Percentiles rank a stretch among this genome's conserved stretches.
These are phyloP conservation scores for Phanerotoma sp. DNA, from an alignment of 2,888 invertebrate species.

Conservation along the genomic window DNA sequence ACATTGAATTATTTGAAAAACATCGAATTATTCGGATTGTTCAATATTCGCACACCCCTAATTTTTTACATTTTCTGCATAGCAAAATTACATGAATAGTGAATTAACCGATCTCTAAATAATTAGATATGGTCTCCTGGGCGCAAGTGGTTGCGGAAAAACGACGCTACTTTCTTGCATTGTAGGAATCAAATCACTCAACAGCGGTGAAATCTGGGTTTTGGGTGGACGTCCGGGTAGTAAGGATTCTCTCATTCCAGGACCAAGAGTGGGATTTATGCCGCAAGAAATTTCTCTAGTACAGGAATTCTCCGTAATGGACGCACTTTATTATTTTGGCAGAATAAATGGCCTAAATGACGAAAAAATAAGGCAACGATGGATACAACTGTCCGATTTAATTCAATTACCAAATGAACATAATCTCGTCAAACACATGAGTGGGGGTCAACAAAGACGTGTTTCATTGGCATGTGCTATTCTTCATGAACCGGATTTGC, in stretches of 20 bases:
- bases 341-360: slow-evolving; percentile 77
- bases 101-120: slow-evolving; percentile 48
- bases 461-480: slow-evolving; percentile 88
- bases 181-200: slow-evolving; percentile 73
- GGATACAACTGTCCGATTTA: slow-evolving; percentile 68
- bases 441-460: slow-evolving; percentile 88
- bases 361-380: slow-evolving; percentile 66
- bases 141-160: slow-evolving; percentile 89
- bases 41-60: too few relatives aligned
- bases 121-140: slow-evolving; percentile 81
- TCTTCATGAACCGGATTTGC: slow-evolving; percentile 82
- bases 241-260: slow-evolving; percentile 68
- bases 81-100: not conserved
- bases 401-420: slow-evolving; percentile 74
- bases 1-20: not conserved
- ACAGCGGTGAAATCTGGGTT: slow-evolving; percentile 74
- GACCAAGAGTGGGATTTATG: slow-evolving; percentile 81
- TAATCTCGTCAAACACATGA: slow-evolving; percentile 69
- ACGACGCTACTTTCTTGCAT: slow-evolving; percentile 84
- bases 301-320: slow-evolving; percentile 77
- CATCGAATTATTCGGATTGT: not conserved
- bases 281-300: slow-evolving; percentile 85
- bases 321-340: slow-evolving; percentile 86
- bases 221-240: slow-evolving; percentile 70
- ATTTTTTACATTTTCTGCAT: too few relatives aligned